A percentile compares a stretch with the other conserved stretches of the same genome.
Conservation (phyloP, 2,797 vertebrate genomes). For the Phataginus tricuspis region DNA sequence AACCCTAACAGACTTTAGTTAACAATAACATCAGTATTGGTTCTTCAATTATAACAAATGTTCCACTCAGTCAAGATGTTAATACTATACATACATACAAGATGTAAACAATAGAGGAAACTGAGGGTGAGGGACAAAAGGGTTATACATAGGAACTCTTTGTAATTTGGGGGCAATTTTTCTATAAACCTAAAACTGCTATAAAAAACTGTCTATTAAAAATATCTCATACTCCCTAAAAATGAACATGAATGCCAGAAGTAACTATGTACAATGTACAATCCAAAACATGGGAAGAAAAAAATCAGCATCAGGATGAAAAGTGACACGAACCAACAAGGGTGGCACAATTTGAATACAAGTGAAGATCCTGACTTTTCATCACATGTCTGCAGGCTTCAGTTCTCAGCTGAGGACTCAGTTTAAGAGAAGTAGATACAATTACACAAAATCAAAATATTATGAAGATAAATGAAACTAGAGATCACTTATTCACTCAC, state of each 20-base stretch:
- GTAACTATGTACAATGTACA: neutral
- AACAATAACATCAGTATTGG: neutral
- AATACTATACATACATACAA: neutral
- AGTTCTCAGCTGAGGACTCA: neutral
- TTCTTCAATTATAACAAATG: neutral
- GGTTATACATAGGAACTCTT: neutral
- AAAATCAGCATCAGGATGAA: neutral
- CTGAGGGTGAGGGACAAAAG: neutral
- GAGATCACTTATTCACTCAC: neutral
- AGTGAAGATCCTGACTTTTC: neutral
- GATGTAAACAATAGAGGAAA: neutral
- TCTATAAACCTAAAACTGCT: neutral
- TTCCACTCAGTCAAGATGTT: neutral
- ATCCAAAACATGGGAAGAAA: constrained; percentile 25
- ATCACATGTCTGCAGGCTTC: neutral
- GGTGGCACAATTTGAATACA: neutral
- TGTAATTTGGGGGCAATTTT: neutral
- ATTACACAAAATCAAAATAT: neutral
- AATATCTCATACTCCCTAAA: neutral
- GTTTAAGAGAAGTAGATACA: neutral
- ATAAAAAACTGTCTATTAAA: neutral
- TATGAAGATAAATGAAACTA: neutral
- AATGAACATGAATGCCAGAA: neutral
- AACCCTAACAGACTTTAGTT: neutral
- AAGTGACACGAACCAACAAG: neutral